Evolutionary conservation across 2,888 invertebrate species (phyloP).

Genomic region (Onchidella celtica): DNA sequence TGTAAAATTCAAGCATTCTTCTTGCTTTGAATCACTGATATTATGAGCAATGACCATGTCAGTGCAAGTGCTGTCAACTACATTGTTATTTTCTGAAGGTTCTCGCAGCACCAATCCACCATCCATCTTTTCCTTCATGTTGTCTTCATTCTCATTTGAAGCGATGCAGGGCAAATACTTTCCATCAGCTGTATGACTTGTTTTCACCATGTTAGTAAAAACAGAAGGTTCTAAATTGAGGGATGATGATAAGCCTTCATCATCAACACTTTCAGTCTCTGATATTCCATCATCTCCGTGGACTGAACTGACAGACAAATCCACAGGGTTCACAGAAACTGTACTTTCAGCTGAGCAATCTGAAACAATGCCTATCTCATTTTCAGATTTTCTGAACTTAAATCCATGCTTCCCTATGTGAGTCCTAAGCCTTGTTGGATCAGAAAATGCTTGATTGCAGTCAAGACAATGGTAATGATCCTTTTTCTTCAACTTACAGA

Average conservation of each 20-base stretch:
- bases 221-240: slow-evolving; percentile 38
- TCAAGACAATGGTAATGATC: slow-evolving; percentile 90
- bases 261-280: slow-evolving; percentile 33
- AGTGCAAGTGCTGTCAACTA: neutral
- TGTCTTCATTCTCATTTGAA: neutral
- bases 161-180: neutral
- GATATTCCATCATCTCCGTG: slow-evolving; percentile 24
- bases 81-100: neutral
- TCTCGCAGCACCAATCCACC: too few relatives aligned
- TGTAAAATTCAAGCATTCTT: neutral
- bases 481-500: slow-evolving; percentile 89
- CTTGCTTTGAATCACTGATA: slow-evolving; percentile 6
- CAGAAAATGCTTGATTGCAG: slow-evolving; percentile 90
- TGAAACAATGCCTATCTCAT: too few relatives aligned
- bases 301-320: neutral
- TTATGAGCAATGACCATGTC: neutral
- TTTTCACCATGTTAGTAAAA: slow-evolving; percentile 40
- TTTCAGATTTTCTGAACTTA: slow-evolving; percentile 62
- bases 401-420: slow-evolving; percentile 86
- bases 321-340: neutral
- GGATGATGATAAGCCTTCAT: slow-evolving; percentile 48
- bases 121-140: too few relatives aligned
- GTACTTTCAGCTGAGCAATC: neutral
- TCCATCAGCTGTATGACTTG: neutral
- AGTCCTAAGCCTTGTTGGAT: slow-evolving; percentile 85